These are phyloP conservation scores for Corythaixoides concolor DNA, from an alignment of 2,113 vertebrate species.

Conservation along the genomic window DNA sequence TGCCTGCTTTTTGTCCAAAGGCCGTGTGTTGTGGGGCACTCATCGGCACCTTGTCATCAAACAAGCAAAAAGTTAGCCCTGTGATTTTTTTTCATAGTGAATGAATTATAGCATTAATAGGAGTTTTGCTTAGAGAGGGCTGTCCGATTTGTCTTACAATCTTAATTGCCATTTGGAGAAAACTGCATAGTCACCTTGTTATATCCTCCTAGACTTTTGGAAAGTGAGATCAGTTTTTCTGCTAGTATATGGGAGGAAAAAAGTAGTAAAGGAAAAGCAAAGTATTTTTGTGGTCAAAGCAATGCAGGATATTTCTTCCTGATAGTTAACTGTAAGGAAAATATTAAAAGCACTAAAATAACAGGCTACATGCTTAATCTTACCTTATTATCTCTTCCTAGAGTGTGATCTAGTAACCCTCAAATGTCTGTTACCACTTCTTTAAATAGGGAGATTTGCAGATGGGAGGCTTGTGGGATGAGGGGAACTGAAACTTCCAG, in stretches of 20 bases:
- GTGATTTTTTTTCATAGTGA: not conserved
- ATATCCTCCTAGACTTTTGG: not conserved
- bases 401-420: not conserved
- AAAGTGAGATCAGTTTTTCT: conserved; percentile 48
- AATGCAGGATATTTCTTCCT: not conserved
- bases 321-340: not conserved
- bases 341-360: not conserved
- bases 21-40: not conserved
- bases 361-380: not conserved
- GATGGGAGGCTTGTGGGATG: not conserved
- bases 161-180: not conserved
- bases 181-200: not conserved
- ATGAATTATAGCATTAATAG: not conserved
- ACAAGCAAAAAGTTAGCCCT: not conserved
- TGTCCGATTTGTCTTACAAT: not conserved
- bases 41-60: not conserved
- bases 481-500: not conserved
- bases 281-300: conserved; percentile 22
- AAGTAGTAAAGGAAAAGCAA: not conserved
- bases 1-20: not conserved
- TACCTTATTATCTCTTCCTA: not conserved
- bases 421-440: not conserved
- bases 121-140: not conserved
- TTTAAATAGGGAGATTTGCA: not conserved
- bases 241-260: not conserved